These are phyloP conservation scores for Trypoxylon attenuatum DNA, from an alignment of 2,888 invertebrate genomes.

Conservation along the genomic window DNA sequence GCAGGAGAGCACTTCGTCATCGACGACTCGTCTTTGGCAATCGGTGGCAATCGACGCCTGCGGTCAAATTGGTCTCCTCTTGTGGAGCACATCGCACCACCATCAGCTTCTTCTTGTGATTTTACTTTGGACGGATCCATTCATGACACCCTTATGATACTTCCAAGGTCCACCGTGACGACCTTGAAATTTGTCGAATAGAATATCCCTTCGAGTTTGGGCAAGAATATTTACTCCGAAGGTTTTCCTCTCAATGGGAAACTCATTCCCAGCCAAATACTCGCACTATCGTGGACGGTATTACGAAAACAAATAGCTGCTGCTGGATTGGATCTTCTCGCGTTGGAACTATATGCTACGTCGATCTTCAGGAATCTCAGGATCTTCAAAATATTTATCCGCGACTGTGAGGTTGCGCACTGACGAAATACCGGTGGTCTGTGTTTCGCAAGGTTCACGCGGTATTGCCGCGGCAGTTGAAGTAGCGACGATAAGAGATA, in stretches of 20 bases:
- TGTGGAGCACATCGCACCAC: too few species aligned
- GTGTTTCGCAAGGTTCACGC: too few species aligned
- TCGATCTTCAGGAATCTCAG: neutral
- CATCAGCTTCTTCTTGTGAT: neutral
- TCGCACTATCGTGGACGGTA: neutral
- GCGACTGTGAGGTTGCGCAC: neutral
- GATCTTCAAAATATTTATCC: neutral
- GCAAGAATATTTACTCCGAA: too few species aligned
- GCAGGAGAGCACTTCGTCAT: constrained; percentile 6
- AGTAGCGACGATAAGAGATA: neutral
- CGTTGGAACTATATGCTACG: neutral
- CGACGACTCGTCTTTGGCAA: constrained; percentile 12
- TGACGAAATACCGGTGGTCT: neutral
- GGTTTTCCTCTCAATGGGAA: too few species aligned
- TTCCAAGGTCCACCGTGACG: constrained; percentile 23
- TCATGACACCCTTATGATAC: constrained; percentile 14
- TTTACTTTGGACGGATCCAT: neutral
- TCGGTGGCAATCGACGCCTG: constrained; percentile 8
- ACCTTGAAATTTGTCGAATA: constrained; percentile 27
- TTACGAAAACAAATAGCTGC: neutral
- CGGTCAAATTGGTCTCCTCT: too few species aligned
- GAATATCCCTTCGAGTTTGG: neutral
- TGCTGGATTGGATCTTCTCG: neutral
- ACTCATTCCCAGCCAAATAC: too few species aligned
- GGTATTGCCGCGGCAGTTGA: too few species aligned